These are phyloP conservation scores for Drepana arcuata DNA, from an alignment of 1,140 invertebrate genomes.

Conservation along the genomic window DNA sequence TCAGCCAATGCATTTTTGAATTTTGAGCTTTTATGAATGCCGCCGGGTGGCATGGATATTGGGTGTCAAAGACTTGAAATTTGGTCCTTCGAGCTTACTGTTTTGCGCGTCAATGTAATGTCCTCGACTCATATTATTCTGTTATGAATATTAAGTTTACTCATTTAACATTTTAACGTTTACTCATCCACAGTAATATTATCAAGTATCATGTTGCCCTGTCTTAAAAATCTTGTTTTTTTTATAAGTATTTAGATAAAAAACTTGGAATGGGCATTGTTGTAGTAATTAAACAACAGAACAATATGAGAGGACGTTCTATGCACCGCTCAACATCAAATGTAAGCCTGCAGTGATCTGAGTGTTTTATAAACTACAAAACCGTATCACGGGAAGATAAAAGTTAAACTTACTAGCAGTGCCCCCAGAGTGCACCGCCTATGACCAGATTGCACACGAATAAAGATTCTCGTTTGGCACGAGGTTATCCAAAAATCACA, in stretches of 20 bases:
- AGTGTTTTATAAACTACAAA: slow-evolving; percentile 10
- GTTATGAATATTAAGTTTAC: no score
- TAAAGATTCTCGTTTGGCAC: slow-evolving; percentile 42
- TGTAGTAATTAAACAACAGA: no score
- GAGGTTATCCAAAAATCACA: slow-evolving; percentile 10
- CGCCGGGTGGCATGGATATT: slow-evolving; percentile 34
- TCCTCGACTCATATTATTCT: slow-evolving; percentile 12
- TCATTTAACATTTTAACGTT: no score
- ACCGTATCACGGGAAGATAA: slow-evolving; percentile 22
- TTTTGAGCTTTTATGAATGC: slow-evolving; percentile 56
- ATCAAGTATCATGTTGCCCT: no score
- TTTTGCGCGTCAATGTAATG: slow-evolving; percentile 1
- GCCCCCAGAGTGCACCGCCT: slow-evolving; percentile 31
- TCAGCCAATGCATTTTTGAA: slow-evolving; percentile 64
- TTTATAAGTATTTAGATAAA: no score
- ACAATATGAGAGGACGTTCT: slow-evolving; percentile 1
- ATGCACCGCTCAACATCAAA: slow-evolving; percentile 10
- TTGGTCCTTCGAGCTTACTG: slow-evolving; percentile 4
- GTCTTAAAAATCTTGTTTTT: no score
- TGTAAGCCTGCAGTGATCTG: slow-evolving; percentile 14
- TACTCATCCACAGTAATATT: no score
- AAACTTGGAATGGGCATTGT: no score
- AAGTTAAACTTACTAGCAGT: slow-evolving; percentile 35
- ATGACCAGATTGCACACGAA: slow-evolving; percentile 68
- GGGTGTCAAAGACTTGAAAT: slow-evolving; percentile 23